Base-by-base conservation (phyloP, 1,140 invertebrate species). In the Drosophila repleta region DNA sequence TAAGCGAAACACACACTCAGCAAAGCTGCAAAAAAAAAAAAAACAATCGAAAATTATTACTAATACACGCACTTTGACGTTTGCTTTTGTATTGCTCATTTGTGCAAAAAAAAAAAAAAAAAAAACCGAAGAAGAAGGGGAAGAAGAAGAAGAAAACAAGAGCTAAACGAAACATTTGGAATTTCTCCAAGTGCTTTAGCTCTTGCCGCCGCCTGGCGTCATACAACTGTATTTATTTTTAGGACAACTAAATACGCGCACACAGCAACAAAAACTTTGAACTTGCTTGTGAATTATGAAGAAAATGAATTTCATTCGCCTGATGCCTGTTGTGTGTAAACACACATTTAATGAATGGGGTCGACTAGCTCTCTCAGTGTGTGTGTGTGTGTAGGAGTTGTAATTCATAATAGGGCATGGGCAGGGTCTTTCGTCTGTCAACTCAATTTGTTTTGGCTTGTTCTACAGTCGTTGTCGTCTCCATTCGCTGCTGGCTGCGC, bases 181-280 rank as follows among this genome's bases (percentile, higher is more conserved):
- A 70, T 82, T 82, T 87, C 83, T 87, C 79, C 83, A 87, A 87
- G 79, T 88, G 77, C 62, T 58, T 45, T 46, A 51, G 63, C 21
- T 17, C 21, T 17, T 20, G 18, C 64, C 41, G 49, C 49, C 66
- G 49, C 49, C 66, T 69, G 68, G 63, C 69, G 69, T 87, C 82
- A 87, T 87, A 82, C 83, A 81, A 88, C 76, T 76, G 71, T 52
- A 87, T 88, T 82, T 87, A 87, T 87, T 87, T 87, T 76, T 87
- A 85, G 82, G 82, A 88, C 82, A 71, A 85, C 77, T 80, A 48
- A 76, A 37, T 37, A 37, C 39, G 39, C 74, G 58, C 70, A 69
- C 63, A 67, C 75, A 72, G 52, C 76, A 67, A 78, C 63, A 76
- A 63, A 26, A 32, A 29, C 7, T 45, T 64, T 70, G 48, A 52